Base-by-base conservation (phyloP, 2,113 vertebrate species). In the Cephalopterus ornatus region DNA sequence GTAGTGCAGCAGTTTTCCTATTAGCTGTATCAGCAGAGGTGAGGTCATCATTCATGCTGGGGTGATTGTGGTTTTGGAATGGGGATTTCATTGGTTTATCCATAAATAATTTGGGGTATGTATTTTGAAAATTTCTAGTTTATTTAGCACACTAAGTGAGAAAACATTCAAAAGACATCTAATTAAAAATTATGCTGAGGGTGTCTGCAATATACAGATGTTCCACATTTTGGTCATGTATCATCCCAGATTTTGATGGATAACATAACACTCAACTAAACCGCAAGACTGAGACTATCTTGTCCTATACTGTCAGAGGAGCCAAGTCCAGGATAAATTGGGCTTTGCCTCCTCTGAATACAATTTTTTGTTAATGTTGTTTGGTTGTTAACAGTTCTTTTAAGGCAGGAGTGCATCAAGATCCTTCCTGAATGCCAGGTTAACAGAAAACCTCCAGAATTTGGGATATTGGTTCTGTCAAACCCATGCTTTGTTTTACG, bases 161-260 rank as follows among this genome's bases (percentile, higher is more conserved):
- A 89, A 96, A 88, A 89, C 28, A 85, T 79, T 85, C 85, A 91
- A 95, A 92, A 83, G 49, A 62, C 66, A 76, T 85, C 50, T 93
- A 94, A 88, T 95, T 96, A 88, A 92, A 95, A 96, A 35, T 94
- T 88, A 79, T 89, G 41, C 61, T 62, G 81, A 89, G 56, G 16
- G n/a, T 78, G 8, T 93, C 81, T 93, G 37, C 41, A 85, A 53
- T 73, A 58, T 61, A 62, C 87, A 95, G 66, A 94, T 93, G 85
- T 94, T 95, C 87, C 47, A 33, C 35, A 85, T 96, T 95, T 93
- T 82, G 56, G n/a, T 91, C 35, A 37, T 67, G 33, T 81, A 41
- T 75, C 62, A 26, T 85, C 85, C 53, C 66, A 72, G 56, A 85
- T 76, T 95, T 89, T 82, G 77, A 88, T 76, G 71, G 85, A 53